Percentiles rank a stretch among this genome's conserved stretches.
Conservation (phyloP, 2,888 invertebrate species). For the Synergus laeviventris region DNA sequence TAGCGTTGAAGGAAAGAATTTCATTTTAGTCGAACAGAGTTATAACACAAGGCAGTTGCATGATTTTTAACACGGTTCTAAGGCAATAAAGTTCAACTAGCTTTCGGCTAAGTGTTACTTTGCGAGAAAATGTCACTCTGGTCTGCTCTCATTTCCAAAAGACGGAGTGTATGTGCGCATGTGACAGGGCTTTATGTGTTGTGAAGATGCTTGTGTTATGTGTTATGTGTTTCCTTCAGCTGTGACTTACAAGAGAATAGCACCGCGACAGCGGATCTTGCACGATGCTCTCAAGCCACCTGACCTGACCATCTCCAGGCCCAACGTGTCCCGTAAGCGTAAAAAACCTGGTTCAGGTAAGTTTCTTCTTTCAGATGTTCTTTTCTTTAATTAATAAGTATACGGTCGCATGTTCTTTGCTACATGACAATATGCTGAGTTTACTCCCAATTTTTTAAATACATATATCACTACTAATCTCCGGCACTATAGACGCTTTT, state of each 20-base stretch:
- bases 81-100: conserved; percentile 38
- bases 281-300: conserved; percentile 53
- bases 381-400: conserved; percentile 8
- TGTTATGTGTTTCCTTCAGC: conserved; percentile 78
- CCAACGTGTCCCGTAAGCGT: conserved; percentile 81
- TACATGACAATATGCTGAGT: not conserved
- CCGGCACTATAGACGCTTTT: not conserved
- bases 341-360: conserved; percentile 85
- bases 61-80: conserved; percentile 30
- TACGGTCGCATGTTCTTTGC: conserved; percentile 38
- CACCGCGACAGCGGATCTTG: conserved; percentile 69
- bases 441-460: not conserved
- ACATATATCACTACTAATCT: not conserved
- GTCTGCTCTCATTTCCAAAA: conserved; percentile 19
- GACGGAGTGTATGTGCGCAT: conserved; percentile 49
- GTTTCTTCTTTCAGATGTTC: conserved; percentile 59
- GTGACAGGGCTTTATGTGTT: conserved; percentile 55
- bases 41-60: not conserved
- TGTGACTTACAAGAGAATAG: conserved; percentile 89
- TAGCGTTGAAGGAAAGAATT: conserved; percentile 29
- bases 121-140: conserved; percentile 34
- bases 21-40: conserved; percentile 28
- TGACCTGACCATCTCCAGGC: conserved; percentile 54
- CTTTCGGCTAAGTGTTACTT: conserved; percentile 40
- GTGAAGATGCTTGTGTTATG: conserved; percentile 53